Conservation (phyloP, 2,888 invertebrate species). For the Xylota segnis region DNA sequence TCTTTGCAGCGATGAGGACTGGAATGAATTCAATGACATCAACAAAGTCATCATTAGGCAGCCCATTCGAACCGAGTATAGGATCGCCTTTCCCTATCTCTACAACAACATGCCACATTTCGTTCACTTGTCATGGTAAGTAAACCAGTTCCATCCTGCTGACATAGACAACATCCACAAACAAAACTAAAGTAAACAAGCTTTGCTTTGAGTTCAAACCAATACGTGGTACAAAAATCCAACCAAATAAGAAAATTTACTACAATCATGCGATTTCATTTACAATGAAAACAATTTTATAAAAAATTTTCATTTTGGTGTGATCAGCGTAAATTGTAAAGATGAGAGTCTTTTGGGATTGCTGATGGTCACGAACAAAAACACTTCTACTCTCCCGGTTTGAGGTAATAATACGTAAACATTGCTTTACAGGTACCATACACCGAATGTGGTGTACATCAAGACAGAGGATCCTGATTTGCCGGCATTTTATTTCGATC, state of each 20-base stretch:
- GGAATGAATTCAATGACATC: slow-evolving; percentile 99
- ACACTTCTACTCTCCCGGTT: not conserved
- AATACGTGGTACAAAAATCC: slow-evolving; percentile 80
- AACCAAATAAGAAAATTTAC: slow-evolving; percentile 84
- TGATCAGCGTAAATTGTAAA: slow-evolving; percentile 85
- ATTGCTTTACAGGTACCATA: slow-evolving; percentile 93
- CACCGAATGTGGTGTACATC: slow-evolving; percentile 99
- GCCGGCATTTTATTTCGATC: slow-evolving; percentile 99
- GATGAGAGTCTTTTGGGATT: slow-evolving; percentile 82
- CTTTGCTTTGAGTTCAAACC: slow-evolving; percentile 50
- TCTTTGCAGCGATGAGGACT: slow-evolving; percentile 95
- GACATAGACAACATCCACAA: slow-evolving; percentile 65
- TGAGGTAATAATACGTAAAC: not conserved
- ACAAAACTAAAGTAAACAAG: slow-evolving; percentile 23
- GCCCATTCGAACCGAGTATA: slow-evolving; percentile 99
- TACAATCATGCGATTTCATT: slow-evolving; percentile 86
- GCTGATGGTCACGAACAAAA: slow-evolving; percentile 87
- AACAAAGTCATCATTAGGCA: slow-evolving; percentile 99
- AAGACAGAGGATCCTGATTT: slow-evolving; percentile 99
- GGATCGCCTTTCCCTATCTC: slow-evolving; percentile 99
- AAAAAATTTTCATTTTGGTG: slow-evolving; percentile 85
- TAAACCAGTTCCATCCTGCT: slow-evolving; percentile 68
- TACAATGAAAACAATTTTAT: slow-evolving; percentile 78
- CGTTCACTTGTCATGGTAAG: slow-evolving; percentile 99
- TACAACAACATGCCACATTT: slow-evolving; percentile 99